Conservation (phyloP, 2,888 invertebrate genomes). For the Acleris holmiana region DNA sequence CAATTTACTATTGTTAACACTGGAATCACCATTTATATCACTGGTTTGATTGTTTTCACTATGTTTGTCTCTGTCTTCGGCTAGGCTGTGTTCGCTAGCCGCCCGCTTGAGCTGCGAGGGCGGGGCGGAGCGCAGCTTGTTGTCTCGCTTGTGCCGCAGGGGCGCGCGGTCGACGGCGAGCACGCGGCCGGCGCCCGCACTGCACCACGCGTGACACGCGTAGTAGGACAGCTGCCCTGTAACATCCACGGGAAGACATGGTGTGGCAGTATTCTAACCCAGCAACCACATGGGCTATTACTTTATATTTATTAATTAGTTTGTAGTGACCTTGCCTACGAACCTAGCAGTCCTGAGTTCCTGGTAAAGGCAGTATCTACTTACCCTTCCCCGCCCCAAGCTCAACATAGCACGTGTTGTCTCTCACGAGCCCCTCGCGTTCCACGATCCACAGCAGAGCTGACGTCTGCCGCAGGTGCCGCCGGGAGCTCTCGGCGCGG, state of each 20-base stretch:
- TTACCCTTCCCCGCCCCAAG: slow-evolving; percentile 95
- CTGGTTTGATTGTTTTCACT: background rate
- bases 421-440: slow-evolving; percentile 82
- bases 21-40: background rate
- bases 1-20: background rate
- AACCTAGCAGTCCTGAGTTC: too few species aligned
- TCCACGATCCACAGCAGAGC: slow-evolving; percentile 89
- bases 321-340: too few species aligned
- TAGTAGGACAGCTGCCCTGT: slow-evolving; percentile 91
- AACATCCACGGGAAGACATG: too few species aligned
- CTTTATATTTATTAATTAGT: too few species aligned
- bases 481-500: slow-evolving; percentile 86
- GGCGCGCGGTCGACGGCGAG: slow-evolving; percentile 91
- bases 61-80: background rate
- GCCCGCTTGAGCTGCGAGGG: slow-evolving; percentile 24
- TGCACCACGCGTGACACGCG: slow-evolving; percentile 86
- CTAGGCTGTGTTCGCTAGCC: background rate
- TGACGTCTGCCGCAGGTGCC: slow-evolving; percentile 92
- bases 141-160: slow-evolving; percentile 91
- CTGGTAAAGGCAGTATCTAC: too few species aligned
- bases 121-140: slow-evolving; percentile 50
- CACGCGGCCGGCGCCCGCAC: slow-evolving; percentile 81
- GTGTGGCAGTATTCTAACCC: too few species aligned
- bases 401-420: slow-evolving; percentile 90
- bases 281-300: too few species aligned